These are phyloP conservation scores for Thysanoteuthis rhombus DNA, from an alignment of 2,888 invertebrate species.

Conservation along the genomic window DNA sequence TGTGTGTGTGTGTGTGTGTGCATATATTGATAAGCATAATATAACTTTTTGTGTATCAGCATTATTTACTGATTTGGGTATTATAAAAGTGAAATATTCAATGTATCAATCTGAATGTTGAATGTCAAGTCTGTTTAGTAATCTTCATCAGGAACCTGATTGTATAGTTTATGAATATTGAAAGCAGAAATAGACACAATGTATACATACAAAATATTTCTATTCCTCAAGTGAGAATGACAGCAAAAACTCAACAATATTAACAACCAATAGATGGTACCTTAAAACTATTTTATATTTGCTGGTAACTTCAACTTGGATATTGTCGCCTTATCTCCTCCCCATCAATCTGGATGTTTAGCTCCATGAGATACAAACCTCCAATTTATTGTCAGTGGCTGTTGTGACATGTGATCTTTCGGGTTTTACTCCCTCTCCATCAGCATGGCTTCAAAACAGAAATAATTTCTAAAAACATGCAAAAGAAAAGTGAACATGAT, in stretches of 20 bases:
- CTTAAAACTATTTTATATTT: background rate
- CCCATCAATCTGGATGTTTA: background rate
- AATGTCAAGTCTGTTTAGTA: too few species aligned
- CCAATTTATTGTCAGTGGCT: background rate
- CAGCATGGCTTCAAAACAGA: background rate
- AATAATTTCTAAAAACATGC: background rate
- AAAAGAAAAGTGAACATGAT: background rate
- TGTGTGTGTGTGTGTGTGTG: too few species aligned
- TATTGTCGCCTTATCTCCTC: background rate
- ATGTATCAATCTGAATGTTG: too few species aligned
- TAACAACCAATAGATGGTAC: background rate
- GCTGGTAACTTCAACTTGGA: too few species aligned
- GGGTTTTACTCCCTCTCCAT: background rate
- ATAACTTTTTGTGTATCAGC: background rate
- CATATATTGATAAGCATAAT: background rate
- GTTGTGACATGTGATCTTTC: background rate
- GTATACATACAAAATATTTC: background rate
- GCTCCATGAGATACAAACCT: background rate
- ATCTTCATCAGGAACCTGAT: too few species aligned
- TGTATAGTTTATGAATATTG: too few species aligned
- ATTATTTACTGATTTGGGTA: too few species aligned
- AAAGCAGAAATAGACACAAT: background rate
- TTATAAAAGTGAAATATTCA: too few species aligned
- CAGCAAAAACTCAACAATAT: background rate
- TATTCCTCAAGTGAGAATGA: background rate